Percentiles rank a stretch among this genome's conserved stretches.
Conservation (phyloP, 2,888 invertebrate genomes). For the Meiosimyza platycephala region DNA sequence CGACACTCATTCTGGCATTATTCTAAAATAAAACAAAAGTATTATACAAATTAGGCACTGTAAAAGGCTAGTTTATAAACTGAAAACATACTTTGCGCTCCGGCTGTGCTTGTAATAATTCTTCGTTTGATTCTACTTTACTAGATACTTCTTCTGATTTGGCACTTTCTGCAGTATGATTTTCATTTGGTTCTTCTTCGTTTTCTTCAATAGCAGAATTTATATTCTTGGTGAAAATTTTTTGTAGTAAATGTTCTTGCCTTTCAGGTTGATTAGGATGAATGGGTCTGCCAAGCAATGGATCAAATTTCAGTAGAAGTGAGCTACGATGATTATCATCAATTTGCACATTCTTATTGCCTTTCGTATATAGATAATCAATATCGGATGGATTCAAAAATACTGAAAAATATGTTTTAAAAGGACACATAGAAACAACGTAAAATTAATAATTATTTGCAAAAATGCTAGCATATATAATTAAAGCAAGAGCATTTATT, state of each 20-base stretch:
- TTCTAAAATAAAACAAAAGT: conserved; percentile 48
- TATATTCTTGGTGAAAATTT: conserved; percentile 48
- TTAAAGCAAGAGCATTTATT: neutral
- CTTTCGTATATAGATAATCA: conserved; percentile 66
- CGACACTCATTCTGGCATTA: conserved; percentile 68
- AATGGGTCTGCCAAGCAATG: conserved; percentile 63
- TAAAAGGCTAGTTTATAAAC: neutral
- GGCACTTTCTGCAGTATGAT: conserved; percentile 54
- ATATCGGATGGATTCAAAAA: conserved; percentile 66
- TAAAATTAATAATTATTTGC: conserved; percentile 45
- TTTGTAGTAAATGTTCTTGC: conserved; percentile 46
- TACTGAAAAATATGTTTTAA: conserved; percentile 51
- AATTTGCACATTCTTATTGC: conserved; percentile 60
- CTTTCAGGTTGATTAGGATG: conserved; percentile 54
- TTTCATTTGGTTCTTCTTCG: conserved; percentile 51
- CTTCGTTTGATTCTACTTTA: conserved; percentile 37
- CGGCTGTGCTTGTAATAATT: conserved; percentile 43
- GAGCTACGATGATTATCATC: conserved; percentile 58
- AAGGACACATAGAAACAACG: conserved; percentile 30
- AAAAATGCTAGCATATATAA: conserved; percentile 38
- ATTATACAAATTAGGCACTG: no score
- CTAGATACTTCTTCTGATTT: conserved; percentile 46
- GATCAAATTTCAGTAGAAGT: conserved; percentile 65
- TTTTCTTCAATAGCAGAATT: conserved; percentile 64
- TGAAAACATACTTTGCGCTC: conserved; percentile 50